Conservation (phyloP, 2,113 vertebrate species). For the Grus americana region DNA sequence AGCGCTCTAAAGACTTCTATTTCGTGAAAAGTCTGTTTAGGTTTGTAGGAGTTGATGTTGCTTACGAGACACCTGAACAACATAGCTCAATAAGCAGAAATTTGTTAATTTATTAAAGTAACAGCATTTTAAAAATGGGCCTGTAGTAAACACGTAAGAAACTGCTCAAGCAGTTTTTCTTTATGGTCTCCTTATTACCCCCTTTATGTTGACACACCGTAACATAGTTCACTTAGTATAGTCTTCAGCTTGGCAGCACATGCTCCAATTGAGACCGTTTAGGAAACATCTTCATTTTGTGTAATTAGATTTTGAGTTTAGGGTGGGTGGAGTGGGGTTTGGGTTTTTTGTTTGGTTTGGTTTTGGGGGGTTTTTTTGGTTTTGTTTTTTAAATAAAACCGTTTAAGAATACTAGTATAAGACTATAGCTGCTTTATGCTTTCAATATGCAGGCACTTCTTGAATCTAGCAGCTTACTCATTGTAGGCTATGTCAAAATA, state of each 20-base stretch:
- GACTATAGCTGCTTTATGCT: background rate
- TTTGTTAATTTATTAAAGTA: background rate
- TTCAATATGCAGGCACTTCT: background rate
- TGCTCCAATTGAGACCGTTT: background rate
- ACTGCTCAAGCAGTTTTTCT: background rate
- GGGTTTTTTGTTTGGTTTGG: no score
- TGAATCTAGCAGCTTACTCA: background rate
- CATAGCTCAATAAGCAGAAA: background rate
- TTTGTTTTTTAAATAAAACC: background rate
- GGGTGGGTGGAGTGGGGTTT: background rate
- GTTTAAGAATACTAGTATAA: background rate
- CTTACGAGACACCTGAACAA: background rate
- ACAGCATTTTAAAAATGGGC: background rate
- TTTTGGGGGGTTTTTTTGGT: no score
- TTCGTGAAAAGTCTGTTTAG: background rate
- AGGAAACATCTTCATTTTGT: background rate
- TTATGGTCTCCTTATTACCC: background rate
- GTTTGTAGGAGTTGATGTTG: background rate
- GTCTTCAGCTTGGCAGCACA: background rate
- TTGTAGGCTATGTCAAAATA: background rate
- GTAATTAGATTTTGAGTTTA: background rate
- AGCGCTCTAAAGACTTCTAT: background rate
- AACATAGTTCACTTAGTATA: background rate
- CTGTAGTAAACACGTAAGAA: background rate
- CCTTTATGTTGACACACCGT: rapidly evolving